A percentile compares a stretch with the other conserved stretches of the same genome.
phyloP scores from a whole-genome alignment of 2,888 invertebrate genomes.

The Hirudinaria manillensis region DNA sequence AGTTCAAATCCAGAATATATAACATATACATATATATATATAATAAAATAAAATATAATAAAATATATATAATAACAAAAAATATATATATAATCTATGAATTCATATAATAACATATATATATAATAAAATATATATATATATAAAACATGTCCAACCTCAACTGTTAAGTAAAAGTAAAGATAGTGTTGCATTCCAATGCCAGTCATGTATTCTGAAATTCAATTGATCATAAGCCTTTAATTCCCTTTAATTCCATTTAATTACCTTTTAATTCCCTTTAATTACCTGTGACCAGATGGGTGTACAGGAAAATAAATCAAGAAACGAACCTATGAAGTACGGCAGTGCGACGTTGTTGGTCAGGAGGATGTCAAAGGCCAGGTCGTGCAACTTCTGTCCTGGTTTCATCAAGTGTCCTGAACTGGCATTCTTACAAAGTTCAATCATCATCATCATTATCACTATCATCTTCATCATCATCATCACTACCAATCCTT shows the following conservation, averaged over 20 bases:
- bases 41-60: too few relatives aligned
- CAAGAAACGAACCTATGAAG: conserved; percentile 55
- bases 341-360: conserved; percentile 71
- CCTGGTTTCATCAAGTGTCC: conserved; percentile 38
- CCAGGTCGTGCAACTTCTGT: conserved; percentile 58
- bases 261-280: conserved; percentile 34
- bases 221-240: too few relatives aligned
- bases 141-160: conserved; percentile 57
- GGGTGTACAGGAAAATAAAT: background rate
- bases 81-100: too few relatives aligned
- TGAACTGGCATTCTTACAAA: conserved; percentile 18
- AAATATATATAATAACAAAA: too few relatives aligned
- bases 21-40: too few relatives aligned
- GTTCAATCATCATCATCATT: background rate
- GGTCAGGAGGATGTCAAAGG: conserved; percentile 68
- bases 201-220: conserved; percentile 65
- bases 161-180: conserved; percentile 72
- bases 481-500: background rate
- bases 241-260: too few relatives aligned
- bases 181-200: conserved; percentile 68
- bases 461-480: background rate
- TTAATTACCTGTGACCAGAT: too few relatives aligned
- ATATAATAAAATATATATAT: too few relatives aligned
- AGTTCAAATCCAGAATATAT: too few relatives aligned
- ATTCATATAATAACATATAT: too few relatives aligned